phyloP scores from a whole-genome alignment of 2,113 vertebrate genomes.

The Bos indicus region DNA sequence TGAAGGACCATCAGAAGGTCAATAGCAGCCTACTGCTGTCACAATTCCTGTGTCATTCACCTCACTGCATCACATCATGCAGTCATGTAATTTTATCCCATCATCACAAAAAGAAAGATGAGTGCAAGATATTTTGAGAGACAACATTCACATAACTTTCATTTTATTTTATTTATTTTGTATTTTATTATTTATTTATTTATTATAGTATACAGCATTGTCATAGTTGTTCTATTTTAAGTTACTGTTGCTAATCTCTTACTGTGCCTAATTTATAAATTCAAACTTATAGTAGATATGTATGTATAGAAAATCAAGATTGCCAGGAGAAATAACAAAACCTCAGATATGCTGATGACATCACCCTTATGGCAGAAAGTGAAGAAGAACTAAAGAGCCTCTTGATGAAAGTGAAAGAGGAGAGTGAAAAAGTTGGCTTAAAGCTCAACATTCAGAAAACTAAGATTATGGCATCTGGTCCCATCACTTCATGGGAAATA shows the following conservation, averaged over 20 bases:
- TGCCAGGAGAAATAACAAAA: background rate
- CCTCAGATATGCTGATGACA: background rate
- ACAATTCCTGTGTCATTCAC: background rate
- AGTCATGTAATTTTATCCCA: background rate
- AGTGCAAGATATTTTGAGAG: background rate
- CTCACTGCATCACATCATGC: background rate
- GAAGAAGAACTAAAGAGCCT: background rate
- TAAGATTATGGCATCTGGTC: background rate
- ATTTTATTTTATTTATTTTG: background rate
- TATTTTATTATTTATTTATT: background rate
- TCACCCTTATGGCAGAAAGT: background rate
- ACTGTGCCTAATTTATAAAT: background rate
- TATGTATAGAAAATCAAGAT: background rate
- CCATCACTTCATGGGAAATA: background rate
- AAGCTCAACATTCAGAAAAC: background rate
- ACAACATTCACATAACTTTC: background rate
- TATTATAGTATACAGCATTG: background rate
- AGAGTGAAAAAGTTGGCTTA: background rate
- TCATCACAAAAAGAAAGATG: background rate
- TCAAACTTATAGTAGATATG: background rate
- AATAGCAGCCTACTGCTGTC: background rate
- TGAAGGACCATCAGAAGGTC: background rate
- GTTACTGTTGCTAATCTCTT: background rate
- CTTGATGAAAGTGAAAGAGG: background rate
- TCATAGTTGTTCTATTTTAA: background rate